Evolutionary conservation across 2,888 invertebrate species (phyloP).

Genomic region (Eupithecia dodoneata): DNA sequence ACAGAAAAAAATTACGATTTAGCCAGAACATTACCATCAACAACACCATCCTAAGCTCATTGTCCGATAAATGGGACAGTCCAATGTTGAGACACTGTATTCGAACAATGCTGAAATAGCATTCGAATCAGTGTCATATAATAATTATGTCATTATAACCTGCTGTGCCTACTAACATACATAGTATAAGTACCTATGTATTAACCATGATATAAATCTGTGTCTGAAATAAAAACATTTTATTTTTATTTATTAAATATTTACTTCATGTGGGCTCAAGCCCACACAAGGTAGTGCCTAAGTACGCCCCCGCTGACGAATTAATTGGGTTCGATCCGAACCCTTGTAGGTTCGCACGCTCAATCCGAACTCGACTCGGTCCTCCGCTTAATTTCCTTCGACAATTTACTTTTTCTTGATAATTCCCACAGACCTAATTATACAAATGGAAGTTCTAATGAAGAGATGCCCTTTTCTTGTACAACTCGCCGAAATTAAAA

Average conservation of each 20-base stretch:
- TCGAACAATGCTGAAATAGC: too few species aligned
- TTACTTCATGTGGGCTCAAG: neutral
- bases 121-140: too few species aligned
- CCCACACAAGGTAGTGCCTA: slow-evolving; percentile 12
- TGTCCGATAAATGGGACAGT: too few species aligned
- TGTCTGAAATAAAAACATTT: too few species aligned
- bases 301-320: slow-evolving; percentile 40
- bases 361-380: slow-evolving; percentile 56
- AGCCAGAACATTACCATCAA: neutral
- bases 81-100: too few species aligned
- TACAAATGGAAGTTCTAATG: slow-evolving; percentile 37
- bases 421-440: slow-evolving; percentile 42
- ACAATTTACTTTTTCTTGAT: slow-evolving; percentile 46
- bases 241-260: neutral
- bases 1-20: neutral
- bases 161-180: too few species aligned
- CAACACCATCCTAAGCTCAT: too few species aligned
- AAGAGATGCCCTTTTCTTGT: slow-evolving; percentile 38
- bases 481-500: slow-evolving; percentile 29
- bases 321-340: slow-evolving; percentile 48
- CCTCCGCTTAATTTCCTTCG: slow-evolving; percentile 56
- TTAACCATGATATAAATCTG: too few species aligned
- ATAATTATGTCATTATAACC: too few species aligned
- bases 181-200: too few species aligned
- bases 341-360: slow-evolving; percentile 63